Percentiles rank a stretch among this genome's conserved stretches.
These are phyloP conservation scores for Drosophila ambigua DNA, from an alignment of 1,140 invertebrate species.

Conservation along the genomic window DNA sequence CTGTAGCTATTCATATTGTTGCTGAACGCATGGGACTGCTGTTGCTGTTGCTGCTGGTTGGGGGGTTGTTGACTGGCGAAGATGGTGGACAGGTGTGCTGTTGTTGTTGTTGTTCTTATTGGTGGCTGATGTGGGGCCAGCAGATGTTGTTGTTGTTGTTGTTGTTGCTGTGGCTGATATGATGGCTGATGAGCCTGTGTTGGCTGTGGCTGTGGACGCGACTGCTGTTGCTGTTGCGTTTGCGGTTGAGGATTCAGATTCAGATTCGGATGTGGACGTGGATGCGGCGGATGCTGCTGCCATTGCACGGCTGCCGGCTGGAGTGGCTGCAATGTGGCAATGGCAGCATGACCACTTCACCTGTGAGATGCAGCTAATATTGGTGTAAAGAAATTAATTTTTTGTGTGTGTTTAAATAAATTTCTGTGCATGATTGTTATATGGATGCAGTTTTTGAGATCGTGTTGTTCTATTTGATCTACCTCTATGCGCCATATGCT, in stretches of 20 bases:
- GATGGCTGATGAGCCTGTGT: no score
- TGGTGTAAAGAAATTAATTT: constrained; percentile 77
- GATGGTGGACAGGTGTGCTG: no score
- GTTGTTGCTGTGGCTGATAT: constrained; percentile 35
- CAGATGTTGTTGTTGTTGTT: neutral
- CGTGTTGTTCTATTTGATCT: constrained; percentile 82
- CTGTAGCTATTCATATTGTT: constrained; percentile 1
- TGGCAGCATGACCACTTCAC: constrained; percentile 80
- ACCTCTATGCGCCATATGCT: constrained; percentile 84
- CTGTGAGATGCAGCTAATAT: constrained; percentile 80
- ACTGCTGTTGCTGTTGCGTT: no score
- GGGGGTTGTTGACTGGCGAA: no score
- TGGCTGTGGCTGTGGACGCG: constrained; percentile 6
- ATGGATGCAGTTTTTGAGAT: constrained; percentile 84
- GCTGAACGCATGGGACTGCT: neutral
- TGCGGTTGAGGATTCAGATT: no score
- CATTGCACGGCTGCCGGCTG: constrained; percentile 31
- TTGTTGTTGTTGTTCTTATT: no score
- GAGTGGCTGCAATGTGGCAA: constrained; percentile 69
- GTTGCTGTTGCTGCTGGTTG: constrained; percentile 10
- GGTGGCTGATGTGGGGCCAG: neutral
- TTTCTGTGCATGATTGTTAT: constrained; percentile 81
- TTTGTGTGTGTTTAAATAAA: constrained; percentile 76
- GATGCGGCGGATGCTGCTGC: neutral
- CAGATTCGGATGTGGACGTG: no score